phyloP scores from a whole-genome alignment of 2,888 invertebrate genomes.

The Mermis nigrescens region DNA sequence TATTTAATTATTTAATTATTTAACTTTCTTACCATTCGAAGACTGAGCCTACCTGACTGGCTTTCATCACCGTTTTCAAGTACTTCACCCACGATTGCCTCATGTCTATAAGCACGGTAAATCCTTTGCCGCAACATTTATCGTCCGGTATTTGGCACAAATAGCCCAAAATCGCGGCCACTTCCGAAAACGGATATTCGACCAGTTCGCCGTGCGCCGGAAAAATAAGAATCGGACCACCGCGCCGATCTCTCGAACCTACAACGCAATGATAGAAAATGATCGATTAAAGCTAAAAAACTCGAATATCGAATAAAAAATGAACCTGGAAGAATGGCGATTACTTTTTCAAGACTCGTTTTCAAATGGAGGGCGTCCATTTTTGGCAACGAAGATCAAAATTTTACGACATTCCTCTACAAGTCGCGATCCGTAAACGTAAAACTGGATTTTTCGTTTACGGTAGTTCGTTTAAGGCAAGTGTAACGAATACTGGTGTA shows the following conservation, averaged over 20 bases:
- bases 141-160: slow-evolving; percentile 7
- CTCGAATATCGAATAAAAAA: not conserved
- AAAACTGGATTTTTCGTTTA: too few relatives aligned
- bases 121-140: not conserved
- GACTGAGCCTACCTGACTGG: slow-evolving; percentile 19
- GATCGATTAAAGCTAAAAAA: not conserved
- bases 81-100: slow-evolving; percentile 19
- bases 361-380: slow-evolving; percentile 4
- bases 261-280: not conserved
- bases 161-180: slow-evolving; percentile 6
- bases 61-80: slow-evolving; percentile 22
- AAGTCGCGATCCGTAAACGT: too few relatives aligned
- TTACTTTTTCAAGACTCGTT: not conserved
- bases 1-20: too few relatives aligned
- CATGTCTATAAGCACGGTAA: slow-evolving; percentile 25
- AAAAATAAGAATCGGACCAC: slow-evolving; percentile 10
- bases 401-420: too few relatives aligned
- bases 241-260: slow-evolving; percentile 12
- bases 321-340: slow-evolving; percentile 8
- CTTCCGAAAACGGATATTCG: slow-evolving; percentile 8
- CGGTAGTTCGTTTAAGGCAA: too few relatives aligned
- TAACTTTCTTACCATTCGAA: too few relatives aligned
- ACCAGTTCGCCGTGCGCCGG: slow-evolving; percentile 6
- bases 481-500: too few relatives aligned
- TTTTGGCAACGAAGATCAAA: not conserved